Percentiles rank a stretch among this genome's conserved stretches.
These are phyloP conservation scores for Ivindomyrus marchei DNA, from an alignment of 2,113 vertebrate species.

Conservation along the genomic window DNA sequence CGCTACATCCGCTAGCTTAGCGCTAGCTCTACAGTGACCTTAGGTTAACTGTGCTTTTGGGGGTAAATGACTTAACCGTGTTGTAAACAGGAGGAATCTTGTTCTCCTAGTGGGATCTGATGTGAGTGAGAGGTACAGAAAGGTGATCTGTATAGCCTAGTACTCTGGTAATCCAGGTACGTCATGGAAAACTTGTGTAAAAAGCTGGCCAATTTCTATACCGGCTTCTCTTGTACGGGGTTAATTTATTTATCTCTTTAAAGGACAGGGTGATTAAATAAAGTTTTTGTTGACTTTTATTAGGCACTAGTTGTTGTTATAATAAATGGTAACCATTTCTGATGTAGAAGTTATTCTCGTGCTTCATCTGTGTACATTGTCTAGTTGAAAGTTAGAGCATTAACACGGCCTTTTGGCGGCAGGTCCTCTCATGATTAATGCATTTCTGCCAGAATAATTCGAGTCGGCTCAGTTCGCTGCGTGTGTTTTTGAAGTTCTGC, in stretches of 20 bases:
- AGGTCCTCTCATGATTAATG: background rate
- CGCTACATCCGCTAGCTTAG: background rate
- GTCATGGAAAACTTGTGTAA: background rate
- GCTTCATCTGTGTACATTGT: background rate
- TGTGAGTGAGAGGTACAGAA: constrained; percentile 2
- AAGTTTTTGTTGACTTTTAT: background rate
- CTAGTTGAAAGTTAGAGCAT: background rate
- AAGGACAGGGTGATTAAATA: background rate
- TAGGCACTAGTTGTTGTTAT: background rate
- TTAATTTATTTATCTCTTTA: background rate
- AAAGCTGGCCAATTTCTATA: background rate
- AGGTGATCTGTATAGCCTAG: background rate
- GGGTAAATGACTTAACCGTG: background rate
- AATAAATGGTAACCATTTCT: background rate
- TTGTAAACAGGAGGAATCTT: background rate
- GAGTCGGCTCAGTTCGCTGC: background rate
- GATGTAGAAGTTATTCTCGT: background rate
- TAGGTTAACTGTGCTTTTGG: background rate
- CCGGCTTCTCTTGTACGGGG: background rate
- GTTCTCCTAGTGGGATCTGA: background rate
- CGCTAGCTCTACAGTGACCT: background rate
- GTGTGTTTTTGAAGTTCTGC: background rate
- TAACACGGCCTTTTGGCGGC: background rate
- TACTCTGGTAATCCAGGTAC: background rate
- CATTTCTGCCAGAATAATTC: background rate